Conservation (phyloP, 2,797 vertebrate species). For the Phoeniculus purpureus region DNA sequence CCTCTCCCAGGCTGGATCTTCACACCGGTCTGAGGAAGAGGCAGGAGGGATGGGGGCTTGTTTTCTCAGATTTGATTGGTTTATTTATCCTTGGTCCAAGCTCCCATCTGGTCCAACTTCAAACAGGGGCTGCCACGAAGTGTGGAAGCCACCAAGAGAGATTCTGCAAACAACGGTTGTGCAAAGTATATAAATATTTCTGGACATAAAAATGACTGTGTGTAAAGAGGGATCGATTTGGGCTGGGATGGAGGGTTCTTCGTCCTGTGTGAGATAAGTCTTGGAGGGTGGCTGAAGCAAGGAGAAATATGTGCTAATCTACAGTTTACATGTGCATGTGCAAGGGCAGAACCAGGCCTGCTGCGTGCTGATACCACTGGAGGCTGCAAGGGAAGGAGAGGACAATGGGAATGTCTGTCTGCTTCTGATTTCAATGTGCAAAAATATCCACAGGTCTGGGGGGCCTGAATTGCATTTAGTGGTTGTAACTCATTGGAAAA, state of each 20-base stretch:
- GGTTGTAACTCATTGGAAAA: not conserved
- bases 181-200: constrained; percentile 73
- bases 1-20: constrained; percentile 33
- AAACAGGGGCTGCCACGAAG: constrained; percentile 67
- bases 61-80: constrained; percentile 91
- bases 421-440: not conserved
- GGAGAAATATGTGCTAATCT: constrained; percentile 29
- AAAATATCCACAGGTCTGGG: not conserved
- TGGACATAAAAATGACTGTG: constrained; percentile 59
- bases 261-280: constrained; percentile 25
- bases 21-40: constrained; percentile 71
- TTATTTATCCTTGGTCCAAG: constrained; percentile 87
- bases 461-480: not conserved
- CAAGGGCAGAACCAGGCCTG: constrained; percentile 56
- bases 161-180: constrained; percentile 64
- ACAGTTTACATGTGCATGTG: constrained; percentile 38
- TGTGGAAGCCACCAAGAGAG: constrained; percentile 72
- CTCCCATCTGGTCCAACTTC: constrained; percentile 81
- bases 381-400: not conserved
- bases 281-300: not conserved
- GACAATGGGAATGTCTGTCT: constrained; percentile 23
- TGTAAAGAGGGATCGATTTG: not conserved
- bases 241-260: not conserved
- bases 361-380: not conserved
- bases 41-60: constrained; percentile 77